Evolutionary conservation across 2,797 vertebrate genomes (phyloP).

Genomic region (Saxicola maurus): DNA sequence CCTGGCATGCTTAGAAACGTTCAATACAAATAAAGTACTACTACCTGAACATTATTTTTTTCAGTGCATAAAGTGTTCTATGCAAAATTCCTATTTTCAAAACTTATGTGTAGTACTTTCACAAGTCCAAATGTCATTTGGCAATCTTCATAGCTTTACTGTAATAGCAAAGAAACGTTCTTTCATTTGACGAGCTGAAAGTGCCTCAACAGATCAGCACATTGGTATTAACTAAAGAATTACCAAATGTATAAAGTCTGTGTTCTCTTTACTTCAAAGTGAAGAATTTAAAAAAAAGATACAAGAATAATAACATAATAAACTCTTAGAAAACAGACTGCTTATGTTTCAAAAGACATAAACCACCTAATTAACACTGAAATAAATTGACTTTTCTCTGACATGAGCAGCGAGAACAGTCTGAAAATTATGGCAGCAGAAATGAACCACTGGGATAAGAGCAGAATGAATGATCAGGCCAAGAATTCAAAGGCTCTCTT

Average conservation of each 20-base stretch:
- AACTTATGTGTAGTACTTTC: background rate
- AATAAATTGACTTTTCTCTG: background rate
- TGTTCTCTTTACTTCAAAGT: background rate
- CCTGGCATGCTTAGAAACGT: background rate
- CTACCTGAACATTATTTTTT: background rate
- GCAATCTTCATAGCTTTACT: background rate
- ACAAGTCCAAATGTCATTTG: background rate
- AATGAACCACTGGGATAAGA: background rate
- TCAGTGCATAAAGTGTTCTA: background rate
- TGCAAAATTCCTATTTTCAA: background rate
- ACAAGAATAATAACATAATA: background rate
- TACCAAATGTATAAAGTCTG: background rate
- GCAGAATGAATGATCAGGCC: background rate
- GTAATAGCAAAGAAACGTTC: background rate
- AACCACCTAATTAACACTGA: background rate
- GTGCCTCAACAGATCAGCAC: background rate
- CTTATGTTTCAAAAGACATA: background rate
- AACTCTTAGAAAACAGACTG: background rate
- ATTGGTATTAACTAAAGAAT: background rate
- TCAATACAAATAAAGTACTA: background rate
- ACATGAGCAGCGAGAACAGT: background rate
- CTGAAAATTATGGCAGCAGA: background rate
- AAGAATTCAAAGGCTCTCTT: background rate
- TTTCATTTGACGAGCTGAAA: background rate
- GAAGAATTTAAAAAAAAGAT: background rate